phyloP scores from a whole-genome alignment of 2,113 vertebrate genomes.

The Antechinus flavipes region DNA sequence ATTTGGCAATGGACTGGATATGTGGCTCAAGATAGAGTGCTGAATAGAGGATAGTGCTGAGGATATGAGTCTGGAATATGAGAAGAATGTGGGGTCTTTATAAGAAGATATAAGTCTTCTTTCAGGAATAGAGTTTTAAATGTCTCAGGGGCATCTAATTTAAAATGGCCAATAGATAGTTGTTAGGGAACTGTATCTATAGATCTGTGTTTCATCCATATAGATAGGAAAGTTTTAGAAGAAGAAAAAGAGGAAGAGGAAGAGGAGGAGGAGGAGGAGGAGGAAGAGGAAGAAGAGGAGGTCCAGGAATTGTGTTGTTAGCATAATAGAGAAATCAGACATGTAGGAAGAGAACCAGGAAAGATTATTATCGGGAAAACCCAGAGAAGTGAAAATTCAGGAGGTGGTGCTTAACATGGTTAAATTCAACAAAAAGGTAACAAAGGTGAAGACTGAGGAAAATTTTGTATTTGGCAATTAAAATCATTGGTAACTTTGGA shows the following conservation, averaged over 20 bases:
- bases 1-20: not conserved
- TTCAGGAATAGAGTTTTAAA: not conserved
- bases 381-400: not conserved
- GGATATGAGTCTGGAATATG: not conserved
- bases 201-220: not conserved
- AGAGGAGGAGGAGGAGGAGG: no score
- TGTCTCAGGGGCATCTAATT: not conserved
- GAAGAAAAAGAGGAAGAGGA: no score
- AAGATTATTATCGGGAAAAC: not conserved
- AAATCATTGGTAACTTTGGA: not conserved
- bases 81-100: not conserved
- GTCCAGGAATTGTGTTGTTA: not conserved
- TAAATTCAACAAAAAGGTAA: not conserved
- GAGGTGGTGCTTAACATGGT: not conserved
- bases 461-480: not conserved
- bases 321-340: not conserved
- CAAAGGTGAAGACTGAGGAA: not conserved
- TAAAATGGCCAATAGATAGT: not conserved
- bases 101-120: not conserved
- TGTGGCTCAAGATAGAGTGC: not conserved
- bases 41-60: not conserved
- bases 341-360: not conserved
- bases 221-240: not conserved
- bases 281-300: no score
- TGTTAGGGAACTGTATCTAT: not conserved